Conservation (phyloP, 2,113 vertebrate genomes). For the Semicossyphus pulcher region DNA sequence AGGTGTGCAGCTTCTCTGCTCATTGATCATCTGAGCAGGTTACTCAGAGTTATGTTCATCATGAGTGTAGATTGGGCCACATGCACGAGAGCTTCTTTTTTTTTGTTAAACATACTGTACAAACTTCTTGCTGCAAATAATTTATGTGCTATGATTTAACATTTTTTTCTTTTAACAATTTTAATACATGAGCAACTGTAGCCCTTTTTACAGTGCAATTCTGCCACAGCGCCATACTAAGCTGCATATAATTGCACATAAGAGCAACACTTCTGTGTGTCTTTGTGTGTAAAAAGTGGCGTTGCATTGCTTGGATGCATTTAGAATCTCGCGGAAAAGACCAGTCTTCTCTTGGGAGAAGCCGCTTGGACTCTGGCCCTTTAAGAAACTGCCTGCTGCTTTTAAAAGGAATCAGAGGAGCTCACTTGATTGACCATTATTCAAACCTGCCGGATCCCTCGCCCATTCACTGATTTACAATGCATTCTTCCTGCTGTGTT, state of each 20-base stretch:
- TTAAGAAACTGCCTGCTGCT: not conserved
- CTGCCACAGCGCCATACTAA: too few relatives aligned
- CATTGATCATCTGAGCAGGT: slow-evolving; percentile 30
- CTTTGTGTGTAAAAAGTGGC: too few relatives aligned
- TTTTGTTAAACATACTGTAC: too few relatives aligned
- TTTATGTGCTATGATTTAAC: too few relatives aligned
- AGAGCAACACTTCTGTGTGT: not conserved
- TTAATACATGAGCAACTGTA: too few relatives aligned
- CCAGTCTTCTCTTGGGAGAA: not conserved
- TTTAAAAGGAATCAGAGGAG: not conserved
- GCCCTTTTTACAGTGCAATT: too few relatives aligned
- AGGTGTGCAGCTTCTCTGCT: slow-evolving; percentile 30
- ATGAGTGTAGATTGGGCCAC: not conserved
- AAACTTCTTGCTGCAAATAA: too few relatives aligned
- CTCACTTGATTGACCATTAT: slow-evolving; percentile 14
- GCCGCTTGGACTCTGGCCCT: not conserved
- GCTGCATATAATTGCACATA: not conserved
- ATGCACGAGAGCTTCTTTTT: not conserved
- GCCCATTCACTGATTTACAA: not conserved
- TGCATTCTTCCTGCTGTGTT: not conserved
- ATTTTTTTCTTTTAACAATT: too few relatives aligned
- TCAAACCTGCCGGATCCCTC: not conserved
- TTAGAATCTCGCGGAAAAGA: not conserved
- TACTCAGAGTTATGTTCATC: slow-evolving; percentile 1
- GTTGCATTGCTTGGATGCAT: not conserved